These are phyloP conservation scores for Drosophila insularis DNA, from an alignment of 1,140 invertebrate genomes.

Conservation along the genomic window DNA sequence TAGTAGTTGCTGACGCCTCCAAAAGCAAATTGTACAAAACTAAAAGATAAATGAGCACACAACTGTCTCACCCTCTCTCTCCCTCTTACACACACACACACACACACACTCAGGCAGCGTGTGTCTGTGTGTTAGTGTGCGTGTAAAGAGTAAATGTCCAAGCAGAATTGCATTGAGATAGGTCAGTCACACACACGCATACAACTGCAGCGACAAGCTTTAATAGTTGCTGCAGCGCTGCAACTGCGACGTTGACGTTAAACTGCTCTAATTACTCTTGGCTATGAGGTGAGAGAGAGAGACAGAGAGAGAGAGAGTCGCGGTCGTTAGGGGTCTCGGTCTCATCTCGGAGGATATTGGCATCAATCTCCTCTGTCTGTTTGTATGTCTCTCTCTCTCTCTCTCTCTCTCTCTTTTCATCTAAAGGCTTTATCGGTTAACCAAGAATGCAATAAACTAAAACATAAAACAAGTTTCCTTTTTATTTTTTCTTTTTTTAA, in stretches of 20 bases:
- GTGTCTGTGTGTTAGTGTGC: too few species aligned
- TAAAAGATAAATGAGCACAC: constrained; percentile 77
- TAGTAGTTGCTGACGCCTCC: constrained; percentile 39
- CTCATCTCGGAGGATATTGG: constrained; percentile 20
- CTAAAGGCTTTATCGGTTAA: constrained; percentile 2
- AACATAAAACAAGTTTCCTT: constrained; percentile 66
- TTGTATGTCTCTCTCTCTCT: neutral
- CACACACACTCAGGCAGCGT: too few species aligned
- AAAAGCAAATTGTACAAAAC: constrained; percentile 59
- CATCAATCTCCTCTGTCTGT: neutral
- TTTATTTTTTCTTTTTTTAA: constrained; percentile 31
- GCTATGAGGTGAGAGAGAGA: constrained; percentile 30
- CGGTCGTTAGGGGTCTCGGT: neutral
- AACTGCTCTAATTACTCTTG: constrained; percentile 68
- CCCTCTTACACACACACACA: neutral
- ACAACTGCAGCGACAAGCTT: constrained; percentile 57
- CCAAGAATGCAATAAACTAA: constrained; percentile 20
- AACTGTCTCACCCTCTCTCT: constrained; percentile 42
- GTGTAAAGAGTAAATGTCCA: constrained; percentile 48
- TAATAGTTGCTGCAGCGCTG: constrained; percentile 36
- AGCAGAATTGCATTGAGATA: constrained; percentile 80
- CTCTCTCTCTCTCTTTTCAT: neutral
- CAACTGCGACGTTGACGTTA: constrained; percentile 22
- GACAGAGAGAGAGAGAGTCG: neutral
- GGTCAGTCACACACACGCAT: constrained; percentile 76